Base-by-base conservation (phyloP, 2,888 invertebrate genomes). In the Campoplex nolae region DNA sequence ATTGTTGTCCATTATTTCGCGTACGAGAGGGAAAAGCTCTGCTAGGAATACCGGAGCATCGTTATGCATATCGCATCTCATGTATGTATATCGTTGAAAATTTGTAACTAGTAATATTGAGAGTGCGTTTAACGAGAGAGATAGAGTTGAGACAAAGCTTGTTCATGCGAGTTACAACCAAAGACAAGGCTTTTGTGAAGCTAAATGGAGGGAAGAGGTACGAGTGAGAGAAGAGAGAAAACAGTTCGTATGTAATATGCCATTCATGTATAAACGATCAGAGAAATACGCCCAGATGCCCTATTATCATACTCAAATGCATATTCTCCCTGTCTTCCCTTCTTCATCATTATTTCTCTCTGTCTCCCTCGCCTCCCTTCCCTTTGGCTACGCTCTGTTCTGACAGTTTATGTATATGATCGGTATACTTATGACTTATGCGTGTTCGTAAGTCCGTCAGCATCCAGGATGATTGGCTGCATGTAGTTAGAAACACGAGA, bases 231-330 rank as follows among this genome's bases (percentile, higher is more conserved):
- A 38, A 58, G 81, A 23, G 68, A 28, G 74, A 51, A 51, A 56
- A 32, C 73, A 67, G 80, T 80, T 81, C 75, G 62, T 79, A 71
- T 77, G 71, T 65, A 81, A 81, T 78, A 51, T 79, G 65, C 70
- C 83, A 83, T 86, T 86, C 83, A 83, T 80, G 68, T 67, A 71
- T 58, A 56, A 77, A 51, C 83, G 86, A 83, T 83, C 80, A 80
- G 86, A 80, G 86, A 80, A 86, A 86, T 83, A 83, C 83, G 67
- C 45, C 77, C 86, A 86, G 80, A 80, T 86, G 83, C 83, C 80
- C 48, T 68, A 42, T 62, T 65, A 65, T 74, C 80, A 58, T 77
- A 74, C 45, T 62, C 67, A 73, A 83, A 80, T 86, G 83, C 71
- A n/a, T 65, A 76, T 76, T 85, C 87, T 85, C 81, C 76, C 51